These are phyloP conservation scores for Orthochromis indermauri DNA, from an alignment of 2,113 vertebrate species.

Conservation along the genomic window DNA sequence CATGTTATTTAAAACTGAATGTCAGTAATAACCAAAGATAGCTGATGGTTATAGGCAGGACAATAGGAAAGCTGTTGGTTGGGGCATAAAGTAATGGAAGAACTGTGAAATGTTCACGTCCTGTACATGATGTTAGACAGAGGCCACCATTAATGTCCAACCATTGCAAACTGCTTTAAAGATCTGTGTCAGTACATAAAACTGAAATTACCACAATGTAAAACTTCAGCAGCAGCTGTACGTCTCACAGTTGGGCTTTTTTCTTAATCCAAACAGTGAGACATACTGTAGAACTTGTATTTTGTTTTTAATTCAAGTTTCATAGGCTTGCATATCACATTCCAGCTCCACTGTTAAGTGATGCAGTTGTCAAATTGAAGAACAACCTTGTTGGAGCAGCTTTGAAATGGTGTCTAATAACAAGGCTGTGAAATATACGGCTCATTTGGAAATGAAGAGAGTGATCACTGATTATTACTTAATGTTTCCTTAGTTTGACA, in stretches of 20 bases:
- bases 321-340: too few species aligned
- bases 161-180: not conserved
- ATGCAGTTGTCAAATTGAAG: not conserved
- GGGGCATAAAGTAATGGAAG: not conserved
- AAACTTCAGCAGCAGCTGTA: not conserved
- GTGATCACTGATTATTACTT: not conserved
- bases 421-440: not conserved
- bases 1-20: conserved; percentile 16
- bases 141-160: not conserved
- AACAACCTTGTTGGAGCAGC: not conserved
- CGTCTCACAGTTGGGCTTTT: too few species aligned
- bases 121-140: not conserved
- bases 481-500: not conserved
- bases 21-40: not conserved
- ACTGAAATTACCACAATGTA: not conserved
- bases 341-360: not conserved
- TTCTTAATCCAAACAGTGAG: too few species aligned
- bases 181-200: not conserved
- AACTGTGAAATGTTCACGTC: not conserved
- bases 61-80: not conserved
- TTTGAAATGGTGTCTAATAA: not conserved
- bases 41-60: not conserved
- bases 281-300: too few species aligned
- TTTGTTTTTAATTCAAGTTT: too few species aligned
- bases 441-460: not conserved